A percentile compares a stretch with the other conserved stretches of the same genome.
phyloP scores from a whole-genome alignment of 2,797 vertebrate species.

The Mareca penelope region DNA sequence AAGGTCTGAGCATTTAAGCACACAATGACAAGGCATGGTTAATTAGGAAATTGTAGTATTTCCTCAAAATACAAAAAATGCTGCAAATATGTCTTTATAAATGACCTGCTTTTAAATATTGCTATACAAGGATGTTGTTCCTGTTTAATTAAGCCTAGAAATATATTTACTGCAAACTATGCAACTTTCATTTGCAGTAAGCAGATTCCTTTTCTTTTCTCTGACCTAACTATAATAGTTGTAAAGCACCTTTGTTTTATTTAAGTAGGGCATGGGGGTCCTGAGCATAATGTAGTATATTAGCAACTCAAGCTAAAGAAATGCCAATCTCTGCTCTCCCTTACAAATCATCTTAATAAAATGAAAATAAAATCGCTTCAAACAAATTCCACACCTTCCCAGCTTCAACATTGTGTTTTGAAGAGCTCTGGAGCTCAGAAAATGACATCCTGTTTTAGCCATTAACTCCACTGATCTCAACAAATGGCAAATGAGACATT shows the following conservation, averaged over 20 bases:
- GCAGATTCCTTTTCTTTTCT: not conserved
- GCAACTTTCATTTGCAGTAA: not conserved
- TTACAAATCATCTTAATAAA: not conserved
- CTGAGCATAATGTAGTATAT: not conserved
- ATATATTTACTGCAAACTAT: not conserved
- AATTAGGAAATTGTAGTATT: slow-evolving; percentile 23
- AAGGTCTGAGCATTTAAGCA: slow-evolving; percentile 4
- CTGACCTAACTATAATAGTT: not conserved
- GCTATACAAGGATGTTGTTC: not conserved
- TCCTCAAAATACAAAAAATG: not conserved
- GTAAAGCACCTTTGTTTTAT: not conserved
- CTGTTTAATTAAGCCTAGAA: slow-evolving; percentile 25
- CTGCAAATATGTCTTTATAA: not conserved
- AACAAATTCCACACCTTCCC: not conserved
- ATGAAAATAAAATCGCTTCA: not conserved
- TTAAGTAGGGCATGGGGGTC: not conserved
- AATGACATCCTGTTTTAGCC: not conserved
- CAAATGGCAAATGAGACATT: not conserved
- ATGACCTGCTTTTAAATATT: not conserved
- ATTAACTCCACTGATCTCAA: not conserved
- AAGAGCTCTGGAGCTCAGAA: not conserved
- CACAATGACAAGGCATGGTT: not conserved
- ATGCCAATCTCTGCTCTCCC: not conserved
- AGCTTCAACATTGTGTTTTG: not conserved
- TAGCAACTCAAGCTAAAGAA: not conserved